Conservation (phyloP, 2,888 invertebrate species). For the Drosophila kambysellisi region DNA sequence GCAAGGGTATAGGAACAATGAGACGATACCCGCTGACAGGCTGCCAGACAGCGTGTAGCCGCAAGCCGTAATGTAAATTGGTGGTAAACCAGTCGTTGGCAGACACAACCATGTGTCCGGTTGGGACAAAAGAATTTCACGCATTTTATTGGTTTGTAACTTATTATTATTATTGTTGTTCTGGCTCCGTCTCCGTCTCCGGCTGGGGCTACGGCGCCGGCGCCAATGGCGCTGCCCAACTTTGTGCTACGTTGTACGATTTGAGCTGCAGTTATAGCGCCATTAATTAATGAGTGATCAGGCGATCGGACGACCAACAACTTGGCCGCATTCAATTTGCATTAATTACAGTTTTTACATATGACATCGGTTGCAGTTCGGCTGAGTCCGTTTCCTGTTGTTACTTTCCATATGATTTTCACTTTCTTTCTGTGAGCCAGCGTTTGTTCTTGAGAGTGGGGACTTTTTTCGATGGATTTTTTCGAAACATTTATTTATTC, state of each 20-base stretch:
- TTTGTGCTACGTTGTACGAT: conserved; percentile 63
- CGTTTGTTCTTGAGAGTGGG: conserved; percentile 65
- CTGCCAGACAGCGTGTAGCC: conserved; percentile 49
- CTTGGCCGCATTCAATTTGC: conserved; percentile 68
- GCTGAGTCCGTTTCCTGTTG: conserved; percentile 64
- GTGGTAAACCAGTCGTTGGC: conserved; percentile 63
- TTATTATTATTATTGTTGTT: conserved; percentile 43
- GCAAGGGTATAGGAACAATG: conserved; percentile 14
- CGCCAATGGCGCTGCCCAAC: conserved; percentile 40
- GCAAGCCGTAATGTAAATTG: conserved; percentile 17
- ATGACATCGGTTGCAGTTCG: conserved; percentile 51
- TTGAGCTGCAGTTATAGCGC: conserved; percentile 65
- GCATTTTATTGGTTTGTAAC: conserved; percentile 48
- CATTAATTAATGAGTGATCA: conserved; percentile 67
- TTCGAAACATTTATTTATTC: background rate
- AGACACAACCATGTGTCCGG: conserved; percentile 60
- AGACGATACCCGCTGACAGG: conserved; percentile 27
- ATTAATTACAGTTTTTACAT: conserved; percentile 60
- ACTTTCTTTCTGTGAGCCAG: conserved; percentile 59
- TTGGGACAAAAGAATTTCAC: conserved; percentile 70
- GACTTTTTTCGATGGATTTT: conserved; percentile 43
- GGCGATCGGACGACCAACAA: conserved; percentile 37
- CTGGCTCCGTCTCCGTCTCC: background rate
- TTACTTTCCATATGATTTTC: conserved; percentile 56
- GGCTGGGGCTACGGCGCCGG: background rate